phyloP scores from a whole-genome alignment of 2,113 vertebrate species.

The Neopipo cinnamomea region DNA sequence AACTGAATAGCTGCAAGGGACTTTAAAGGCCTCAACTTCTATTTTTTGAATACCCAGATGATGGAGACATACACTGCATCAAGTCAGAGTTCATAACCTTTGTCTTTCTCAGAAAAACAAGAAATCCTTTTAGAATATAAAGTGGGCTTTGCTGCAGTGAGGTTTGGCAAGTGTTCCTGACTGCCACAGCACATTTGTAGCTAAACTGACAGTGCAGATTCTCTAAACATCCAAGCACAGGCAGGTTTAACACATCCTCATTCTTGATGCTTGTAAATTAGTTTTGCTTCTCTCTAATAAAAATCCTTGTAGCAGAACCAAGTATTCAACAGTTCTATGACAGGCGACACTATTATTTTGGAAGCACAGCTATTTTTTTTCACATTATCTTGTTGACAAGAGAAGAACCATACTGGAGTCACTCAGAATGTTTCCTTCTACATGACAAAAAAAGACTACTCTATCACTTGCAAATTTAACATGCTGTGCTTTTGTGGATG shows the following conservation, averaged over 20 bases:
- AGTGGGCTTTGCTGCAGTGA: not conserved
- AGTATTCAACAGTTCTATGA: conserved; percentile 25
- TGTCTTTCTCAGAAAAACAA: not conserved
- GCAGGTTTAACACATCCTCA: not conserved
- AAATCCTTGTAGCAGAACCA: conserved; percentile 38
- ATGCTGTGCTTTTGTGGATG: not conserved
- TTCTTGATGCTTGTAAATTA: conserved; percentile 44
- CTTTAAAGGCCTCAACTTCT: not conserved
- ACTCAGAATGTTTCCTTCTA: not conserved
- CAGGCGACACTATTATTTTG: conserved; percentile 27
- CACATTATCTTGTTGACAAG: conserved; percentile 42
- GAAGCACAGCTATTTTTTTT: conserved; percentile 30
- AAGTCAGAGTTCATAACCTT: not conserved
- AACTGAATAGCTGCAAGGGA: not conserved
- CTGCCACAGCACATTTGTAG: conserved; percentile 11
- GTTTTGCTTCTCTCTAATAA: conserved; percentile 45
- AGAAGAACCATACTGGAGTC: conserved; percentile 16
- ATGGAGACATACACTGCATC: not conserved
- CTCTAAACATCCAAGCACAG: not conserved
- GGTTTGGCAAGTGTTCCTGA: not conserved
- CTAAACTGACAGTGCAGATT: not conserved
- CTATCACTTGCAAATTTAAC: conserved; percentile 2
- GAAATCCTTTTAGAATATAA: not conserved
- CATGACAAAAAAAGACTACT: not conserved
- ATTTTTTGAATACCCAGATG: not conserved